These are phyloP conservation scores for Myotis davidii DNA, from an alignment of 2,113 vertebrate genomes.

Conservation along the genomic window DNA sequence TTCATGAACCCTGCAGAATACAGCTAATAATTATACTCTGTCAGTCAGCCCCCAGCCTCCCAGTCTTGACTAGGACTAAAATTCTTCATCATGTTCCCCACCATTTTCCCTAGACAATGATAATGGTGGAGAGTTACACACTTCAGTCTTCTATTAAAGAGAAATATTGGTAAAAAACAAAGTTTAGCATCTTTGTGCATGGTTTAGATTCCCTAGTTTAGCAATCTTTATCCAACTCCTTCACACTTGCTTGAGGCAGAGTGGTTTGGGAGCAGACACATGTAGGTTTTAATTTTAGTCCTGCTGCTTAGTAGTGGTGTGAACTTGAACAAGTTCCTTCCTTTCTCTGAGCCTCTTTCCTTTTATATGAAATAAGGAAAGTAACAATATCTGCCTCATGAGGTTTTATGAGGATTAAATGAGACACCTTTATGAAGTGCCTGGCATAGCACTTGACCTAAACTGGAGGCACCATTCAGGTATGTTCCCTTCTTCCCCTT, in stretches of 20 bases:
- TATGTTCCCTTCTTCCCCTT: background rate
- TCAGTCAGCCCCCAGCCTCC: conserved; percentile 26
- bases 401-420: conserved; percentile 37
- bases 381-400: conserved; percentile 3
- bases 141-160: conserved; percentile 39
- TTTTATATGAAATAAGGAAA: conserved; percentile 39
- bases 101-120: conserved; percentile 8
- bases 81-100: background rate
- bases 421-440: background rate
- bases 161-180: conserved; percentile 1
- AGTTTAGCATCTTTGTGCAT: conserved; percentile 39
- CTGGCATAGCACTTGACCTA: background rate
- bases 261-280: conserved; percentile 26
- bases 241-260: conserved; percentile 30
- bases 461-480: background rate
- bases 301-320: conserved; percentile 1
- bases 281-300: conserved; percentile 17
- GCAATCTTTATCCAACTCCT: background rate
- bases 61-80: conserved; percentile 58
- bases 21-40: conserved; percentile 42
- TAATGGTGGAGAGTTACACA: conserved; percentile 3
- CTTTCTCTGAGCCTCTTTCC: background rate
- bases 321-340: conserved; percentile 34
- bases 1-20: conserved; percentile 40
- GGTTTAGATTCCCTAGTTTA: background rate